Evolutionary conservation across 1,140 invertebrate genomes (phyloP).

Genomic region (Tetramorium alpestre): DNA sequence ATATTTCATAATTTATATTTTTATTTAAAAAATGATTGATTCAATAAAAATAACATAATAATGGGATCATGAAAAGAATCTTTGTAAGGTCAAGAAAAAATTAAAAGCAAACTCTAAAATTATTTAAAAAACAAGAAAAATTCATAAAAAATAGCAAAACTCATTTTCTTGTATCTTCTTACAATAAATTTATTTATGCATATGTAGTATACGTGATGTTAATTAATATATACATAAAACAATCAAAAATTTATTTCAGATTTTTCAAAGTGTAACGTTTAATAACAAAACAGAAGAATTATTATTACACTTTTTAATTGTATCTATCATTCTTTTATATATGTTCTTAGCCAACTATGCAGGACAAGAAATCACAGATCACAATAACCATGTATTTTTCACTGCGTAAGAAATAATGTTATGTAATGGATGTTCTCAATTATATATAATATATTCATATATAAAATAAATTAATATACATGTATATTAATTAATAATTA

Average conservation of each 20-base stretch:
- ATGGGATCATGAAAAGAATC: background rate
- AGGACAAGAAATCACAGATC: slow-evolving; percentile 4
- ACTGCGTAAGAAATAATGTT: background rate
- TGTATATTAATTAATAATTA: background rate
- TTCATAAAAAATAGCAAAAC: too few relatives aligned
- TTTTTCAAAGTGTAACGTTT: background rate
- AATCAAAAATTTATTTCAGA: background rate
- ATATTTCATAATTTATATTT: background rate
- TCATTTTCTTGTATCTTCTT: background rate
- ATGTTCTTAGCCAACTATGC: slow-evolving; percentile 8
- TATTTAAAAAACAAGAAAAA: background rate
- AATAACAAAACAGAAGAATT: background rate
- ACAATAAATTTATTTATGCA: background rate
- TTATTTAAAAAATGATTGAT: too few relatives aligned
- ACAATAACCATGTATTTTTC: background rate
- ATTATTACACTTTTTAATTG: background rate
- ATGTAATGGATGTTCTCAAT: background rate
- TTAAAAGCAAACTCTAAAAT: background rate
- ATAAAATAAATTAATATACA: background rate
- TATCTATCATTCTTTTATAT: background rate
- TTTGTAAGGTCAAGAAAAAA: background rate
- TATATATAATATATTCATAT: background rate
- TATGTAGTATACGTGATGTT: too few relatives aligned
- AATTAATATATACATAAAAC: background rate
- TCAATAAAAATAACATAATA: background rate